Conservation (phyloP, 2,797 vertebrate genomes). For the Monodelphis domestica region DNA sequence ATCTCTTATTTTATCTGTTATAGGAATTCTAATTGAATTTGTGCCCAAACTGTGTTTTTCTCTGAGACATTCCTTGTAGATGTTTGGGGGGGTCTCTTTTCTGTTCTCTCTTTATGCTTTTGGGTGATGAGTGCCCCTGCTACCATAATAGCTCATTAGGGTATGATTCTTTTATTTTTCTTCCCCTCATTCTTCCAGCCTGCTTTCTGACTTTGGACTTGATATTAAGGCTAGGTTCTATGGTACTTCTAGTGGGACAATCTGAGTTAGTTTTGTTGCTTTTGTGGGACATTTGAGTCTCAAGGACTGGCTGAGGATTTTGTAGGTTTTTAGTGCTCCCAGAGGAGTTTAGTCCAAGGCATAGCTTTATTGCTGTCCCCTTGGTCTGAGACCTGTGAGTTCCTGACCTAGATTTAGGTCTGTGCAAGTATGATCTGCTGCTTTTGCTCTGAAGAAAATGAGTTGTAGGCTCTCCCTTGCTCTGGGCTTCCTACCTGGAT, state of each 20-base stretch:
- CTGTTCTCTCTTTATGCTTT: background rate
- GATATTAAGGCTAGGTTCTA: background rate
- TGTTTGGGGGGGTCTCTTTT: background rate
- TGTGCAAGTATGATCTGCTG: background rate
- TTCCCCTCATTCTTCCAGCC: background rate
- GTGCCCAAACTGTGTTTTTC: background rate
- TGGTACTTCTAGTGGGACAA: background rate
- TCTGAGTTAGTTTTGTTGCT: background rate
- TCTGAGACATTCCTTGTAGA: background rate
- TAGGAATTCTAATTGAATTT: background rate
- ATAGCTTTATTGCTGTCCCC: background rate
- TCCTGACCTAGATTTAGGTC: background rate
- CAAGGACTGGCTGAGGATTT: background rate
- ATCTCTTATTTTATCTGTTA: background rate
- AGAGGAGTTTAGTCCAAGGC: background rate
- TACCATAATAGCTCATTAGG: background rate
- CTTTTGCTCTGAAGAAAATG: background rate
- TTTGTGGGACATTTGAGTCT: background rate
- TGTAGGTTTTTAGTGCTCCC: background rate
- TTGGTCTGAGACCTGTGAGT: background rate
- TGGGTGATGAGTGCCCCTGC: background rate
- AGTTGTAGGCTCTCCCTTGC: background rate
- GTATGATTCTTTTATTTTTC: background rate
- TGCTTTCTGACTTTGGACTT: background rate
- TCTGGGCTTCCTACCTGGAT: background rate